Conservation (phyloP, 2,888 invertebrate species). For the Eupithecia insigniata region DNA sequence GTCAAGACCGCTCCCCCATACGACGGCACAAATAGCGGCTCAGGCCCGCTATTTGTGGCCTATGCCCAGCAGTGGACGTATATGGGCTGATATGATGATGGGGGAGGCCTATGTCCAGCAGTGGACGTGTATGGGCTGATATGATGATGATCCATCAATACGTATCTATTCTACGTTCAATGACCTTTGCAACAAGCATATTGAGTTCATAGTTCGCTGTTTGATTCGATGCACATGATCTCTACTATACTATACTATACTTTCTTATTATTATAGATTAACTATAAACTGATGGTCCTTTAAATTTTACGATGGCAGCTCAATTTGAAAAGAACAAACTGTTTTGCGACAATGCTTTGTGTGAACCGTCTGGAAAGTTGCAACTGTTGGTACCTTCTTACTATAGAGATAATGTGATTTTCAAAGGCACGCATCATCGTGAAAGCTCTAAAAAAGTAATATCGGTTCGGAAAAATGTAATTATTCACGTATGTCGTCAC, state of each 20-base stretch:
- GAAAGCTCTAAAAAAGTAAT: conserved; percentile 42
- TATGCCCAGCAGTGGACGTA: no score
- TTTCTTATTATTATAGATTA: no score
- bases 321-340: not conserved
- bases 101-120: no score
- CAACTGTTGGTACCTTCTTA: not conserved
- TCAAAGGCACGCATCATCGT: conserved; percentile 33
- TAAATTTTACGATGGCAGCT: not conserved
- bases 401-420: not conserved
- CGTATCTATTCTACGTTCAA: not conserved
- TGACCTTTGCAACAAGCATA: not conserved
- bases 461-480: conserved; percentile 43
- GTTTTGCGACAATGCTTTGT: not conserved
- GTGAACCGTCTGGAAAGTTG: not conserved
- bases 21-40: no score
- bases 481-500: conserved; percentile 42
- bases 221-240: not conserved
- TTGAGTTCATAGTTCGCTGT: not conserved
- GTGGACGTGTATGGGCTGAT: no score
- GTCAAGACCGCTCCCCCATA: no score
- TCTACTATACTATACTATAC: no score
- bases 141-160: not conserved
- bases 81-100: no score
- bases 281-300: not conserved
- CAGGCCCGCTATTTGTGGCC: no score